Evolutionary conservation across 2,888 invertebrate genomes (phyloP), one percentile per base, ranked within the genome.

Genomic region (Limnephilus marmoratus): DNA sequence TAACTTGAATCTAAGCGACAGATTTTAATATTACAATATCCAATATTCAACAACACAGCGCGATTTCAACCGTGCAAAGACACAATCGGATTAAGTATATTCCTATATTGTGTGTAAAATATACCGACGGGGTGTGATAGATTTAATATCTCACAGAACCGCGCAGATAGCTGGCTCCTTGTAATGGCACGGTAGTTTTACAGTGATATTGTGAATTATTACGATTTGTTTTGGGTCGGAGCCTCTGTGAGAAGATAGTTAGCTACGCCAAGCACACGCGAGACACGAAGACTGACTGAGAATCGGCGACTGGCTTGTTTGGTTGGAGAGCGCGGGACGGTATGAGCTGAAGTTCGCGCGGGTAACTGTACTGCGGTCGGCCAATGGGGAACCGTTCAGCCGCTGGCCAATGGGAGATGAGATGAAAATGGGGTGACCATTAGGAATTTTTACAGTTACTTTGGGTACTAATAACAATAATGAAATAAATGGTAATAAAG

Each of bases 121-220:
- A 24, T 41, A 45, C 85, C 49, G 88, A 31, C 68, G 88, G 81
- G 37, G 68, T 68, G 68, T 68, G 68, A 68, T n/a, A 53, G 37
- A 29, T 90, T 41, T 15, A 29, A 45, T 24, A n/a, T 41, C 81
- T 80, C 90, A 81, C 87, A 88, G 68, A 37, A 81, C 53, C 82
- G 34, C 91, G 82, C 24, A 9, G 80, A 34, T 18, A 24, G 82
- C 80, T 87, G 88, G 91, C 49, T 81, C 41, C 83, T 91, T 81
- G 86, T 89, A 92, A 92, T 92, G 92, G 92, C 92, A 92, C 92
- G 90, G 45, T 81, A 83, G 34, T 83, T 91, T 88, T 37, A 49
- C 13, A 88, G 53, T 85, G 86, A 45, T 68, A 87, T 12, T n/a
- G 53, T 68, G 45, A 82, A 83, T 91, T 89, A 68, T 90, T 91